Evolutionary conservation across 2,888 invertebrate species (phyloP).

Genomic region (Amphimallon solstitiale): DNA sequence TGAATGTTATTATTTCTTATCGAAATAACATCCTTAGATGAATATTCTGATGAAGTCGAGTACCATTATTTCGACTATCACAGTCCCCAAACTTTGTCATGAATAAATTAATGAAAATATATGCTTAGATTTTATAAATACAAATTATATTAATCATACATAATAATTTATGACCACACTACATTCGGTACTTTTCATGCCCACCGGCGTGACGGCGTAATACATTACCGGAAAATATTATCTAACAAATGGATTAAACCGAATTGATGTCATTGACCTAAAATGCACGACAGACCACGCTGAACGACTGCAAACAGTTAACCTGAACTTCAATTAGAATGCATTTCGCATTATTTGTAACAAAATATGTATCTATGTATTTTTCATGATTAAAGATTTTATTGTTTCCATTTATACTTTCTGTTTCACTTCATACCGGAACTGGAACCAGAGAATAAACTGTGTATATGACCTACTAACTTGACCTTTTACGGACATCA

Average conservation of each 20-base stretch:
- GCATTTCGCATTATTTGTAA: neutral
- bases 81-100: too few species aligned
- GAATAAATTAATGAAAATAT: too few species aligned
- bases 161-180: too few species aligned
- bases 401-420: neutral
- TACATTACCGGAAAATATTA: constrained; percentile 12
- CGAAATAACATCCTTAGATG: too few species aligned
- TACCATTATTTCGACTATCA: too few species aligned
- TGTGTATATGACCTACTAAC: constrained; percentile 5
- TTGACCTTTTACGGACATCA: constrained; percentile 4
- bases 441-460: neutral
- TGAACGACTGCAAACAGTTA: neutral
- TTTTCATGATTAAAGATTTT: neutral
- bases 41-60: too few species aligned
- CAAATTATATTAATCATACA: too few species aligned
- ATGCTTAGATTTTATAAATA: too few species aligned
- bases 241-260: constrained; percentile 5
- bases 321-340: neutral
- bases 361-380: neutral
- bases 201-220: neutral
- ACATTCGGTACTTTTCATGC: neutral
- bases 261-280: constrained; percentile 28
- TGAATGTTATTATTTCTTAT: too few species aligned
- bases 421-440: neutral
- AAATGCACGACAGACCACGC: constrained; percentile 4